A percentile compares a stretch with the other conserved stretches of the same genome.
Evolutionary conservation across 2,888 invertebrate species (phyloP).

Genomic region (Sphaeridia pumilis): DNA sequence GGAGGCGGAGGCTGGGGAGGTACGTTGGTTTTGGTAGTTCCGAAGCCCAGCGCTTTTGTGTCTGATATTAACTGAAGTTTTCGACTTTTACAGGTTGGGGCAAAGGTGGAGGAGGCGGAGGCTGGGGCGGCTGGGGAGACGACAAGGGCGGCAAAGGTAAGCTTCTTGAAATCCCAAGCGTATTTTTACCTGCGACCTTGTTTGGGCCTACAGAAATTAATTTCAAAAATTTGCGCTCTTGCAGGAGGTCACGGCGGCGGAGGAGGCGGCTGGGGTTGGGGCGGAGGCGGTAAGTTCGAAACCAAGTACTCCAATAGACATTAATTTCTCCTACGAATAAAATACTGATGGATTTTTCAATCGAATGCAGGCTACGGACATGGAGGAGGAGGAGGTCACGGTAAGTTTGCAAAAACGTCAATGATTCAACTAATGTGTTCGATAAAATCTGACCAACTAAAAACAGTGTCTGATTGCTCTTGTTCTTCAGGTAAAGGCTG

Average conservation of each 20-base stretch:
- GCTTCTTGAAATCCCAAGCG: neutral
- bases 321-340: too few relatives aligned
- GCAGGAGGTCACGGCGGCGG: neutral
- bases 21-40: neutral
- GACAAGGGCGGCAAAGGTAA: neutral
- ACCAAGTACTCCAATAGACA: too few relatives aligned
- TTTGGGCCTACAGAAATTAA: too few relatives aligned
- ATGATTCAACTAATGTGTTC: too few relatives aligned
- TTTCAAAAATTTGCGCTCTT: neutral
- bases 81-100: neutral
- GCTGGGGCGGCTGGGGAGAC: neutral
- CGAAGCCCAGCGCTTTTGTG: too few relatives aligned
- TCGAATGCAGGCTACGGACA: neutral
- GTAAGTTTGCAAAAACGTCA: neutral
- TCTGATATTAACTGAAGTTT: too few relatives aligned
- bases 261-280: neutral
- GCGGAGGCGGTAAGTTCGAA: slow-evolving; percentile 1
- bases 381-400: slow-evolving; percentile 3
- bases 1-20: neutral
- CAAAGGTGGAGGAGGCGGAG: slow-evolving; percentile 4
- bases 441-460: too few relatives aligned
- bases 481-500: neutral
- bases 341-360: too few relatives aligned
- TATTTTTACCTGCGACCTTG: neutral
- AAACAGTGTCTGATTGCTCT: too few relatives aligned